Evolutionary conservation across 2,888 invertebrate species (phyloP).

Genomic region (Hyposoter didymator): DNA sequence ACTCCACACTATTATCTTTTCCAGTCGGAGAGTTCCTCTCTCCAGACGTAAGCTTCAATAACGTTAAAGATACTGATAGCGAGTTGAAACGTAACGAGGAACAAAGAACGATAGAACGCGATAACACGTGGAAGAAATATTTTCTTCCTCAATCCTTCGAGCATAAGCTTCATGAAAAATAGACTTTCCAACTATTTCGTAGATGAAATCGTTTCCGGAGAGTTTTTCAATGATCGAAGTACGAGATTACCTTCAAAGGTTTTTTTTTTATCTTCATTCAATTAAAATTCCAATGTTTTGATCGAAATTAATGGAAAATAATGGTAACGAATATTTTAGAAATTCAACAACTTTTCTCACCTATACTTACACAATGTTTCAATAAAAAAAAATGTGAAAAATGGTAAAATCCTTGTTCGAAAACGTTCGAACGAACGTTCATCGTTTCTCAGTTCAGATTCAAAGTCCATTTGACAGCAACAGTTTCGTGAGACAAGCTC

Average conservation of each 20-base stretch:
- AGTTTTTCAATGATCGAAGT: not conserved
- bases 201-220: not conserved
- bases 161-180: not conserved
- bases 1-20: not conserved
- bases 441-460: not conserved
- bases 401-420: not conserved
- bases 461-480: not conserved
- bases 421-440: not conserved
- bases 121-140: not conserved
- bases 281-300: not conserved
- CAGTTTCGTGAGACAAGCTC: not conserved
- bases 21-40: slow-evolving; percentile 2
- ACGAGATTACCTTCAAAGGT: not conserved
- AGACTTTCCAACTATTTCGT: not conserved
- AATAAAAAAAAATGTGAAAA: not conserved
- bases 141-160: not conserved
- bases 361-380: slow-evolving; percentile 11
- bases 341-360: not conserved
- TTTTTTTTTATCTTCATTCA: not conserved
- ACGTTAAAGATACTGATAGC: not conserved
- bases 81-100: not conserved
- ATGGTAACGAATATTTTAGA: not conserved
- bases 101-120: not conserved
- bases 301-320: not conserved
- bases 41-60: not conserved